Evolutionary conservation across 2,797 vertebrate genomes (phyloP).

Genomic region (Platalea minor): DNA sequence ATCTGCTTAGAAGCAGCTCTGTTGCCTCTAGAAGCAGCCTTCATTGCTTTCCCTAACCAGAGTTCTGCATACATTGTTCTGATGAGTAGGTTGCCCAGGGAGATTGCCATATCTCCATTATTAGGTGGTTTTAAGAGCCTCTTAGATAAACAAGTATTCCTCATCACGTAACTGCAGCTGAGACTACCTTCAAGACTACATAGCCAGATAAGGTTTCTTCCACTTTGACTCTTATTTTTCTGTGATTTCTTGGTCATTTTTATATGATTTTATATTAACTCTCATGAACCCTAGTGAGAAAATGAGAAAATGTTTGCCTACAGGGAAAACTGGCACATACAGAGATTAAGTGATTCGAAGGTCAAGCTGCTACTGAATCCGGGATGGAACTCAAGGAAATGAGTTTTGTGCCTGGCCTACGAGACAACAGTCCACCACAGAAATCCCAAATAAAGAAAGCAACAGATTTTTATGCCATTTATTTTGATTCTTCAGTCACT

Average conservation of each 20-base stretch:
- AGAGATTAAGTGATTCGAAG: neutral
- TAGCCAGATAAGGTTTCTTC: neutral
- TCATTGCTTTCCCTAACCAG: neutral
- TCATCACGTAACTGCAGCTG: neutral
- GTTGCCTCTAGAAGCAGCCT: neutral
- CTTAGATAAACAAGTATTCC: neutral
- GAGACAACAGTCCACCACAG: neutral
- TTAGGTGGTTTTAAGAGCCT: neutral
- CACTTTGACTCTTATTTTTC: neutral
- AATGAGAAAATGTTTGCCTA: neutral
- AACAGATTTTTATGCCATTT: neutral
- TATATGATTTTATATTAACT: neutral
- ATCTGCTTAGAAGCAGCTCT: neutral
- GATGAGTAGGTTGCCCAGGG: neutral
- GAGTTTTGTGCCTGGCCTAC: neutral
- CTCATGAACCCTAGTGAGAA: neutral
- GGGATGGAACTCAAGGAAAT: neutral
- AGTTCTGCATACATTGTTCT: neutral
- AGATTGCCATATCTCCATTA: neutral
- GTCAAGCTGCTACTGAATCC: neutral
- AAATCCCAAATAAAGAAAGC: neutral
- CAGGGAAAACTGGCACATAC: neutral
- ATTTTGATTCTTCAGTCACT: neutral
- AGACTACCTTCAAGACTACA: neutral
- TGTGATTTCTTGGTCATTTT: neutral